Base-by-base conservation (phyloP, 35 echinoderm and acorn worm genomes). In the Nesometra sesokonis region DNA sequence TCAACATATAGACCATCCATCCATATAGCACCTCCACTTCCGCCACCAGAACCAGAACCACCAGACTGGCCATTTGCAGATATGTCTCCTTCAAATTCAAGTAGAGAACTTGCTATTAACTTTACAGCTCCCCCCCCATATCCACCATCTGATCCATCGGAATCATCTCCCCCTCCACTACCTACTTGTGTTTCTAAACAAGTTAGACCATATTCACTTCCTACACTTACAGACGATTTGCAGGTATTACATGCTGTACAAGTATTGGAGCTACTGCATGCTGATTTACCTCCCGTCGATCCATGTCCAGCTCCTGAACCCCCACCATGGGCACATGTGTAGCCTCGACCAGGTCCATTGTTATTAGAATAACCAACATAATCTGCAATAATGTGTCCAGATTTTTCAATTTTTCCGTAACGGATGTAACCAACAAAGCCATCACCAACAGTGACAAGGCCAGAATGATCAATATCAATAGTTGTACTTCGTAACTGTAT, bases 1-100 rank as follows among this genome's bases (percentile, higher is more conserved):
- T 97, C 94, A 78, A 97, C 30, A 37, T 80, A 90, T 32, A 46
- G 35, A 32, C 90, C 91, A 88, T 97, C 94, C 11, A 97, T 38
- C 94, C 94, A 97, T 33, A 93, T 46, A 21, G 94, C 78, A 0
- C 94, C 94, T 19, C 94, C 94, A 82, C 90, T 93, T 47, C 94
- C 94, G 38, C 94, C 94, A 37, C 94, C 94, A 23, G 80, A 29
- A 35, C 85, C 88, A 78, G 77, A 21, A 32, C 8, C 3, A 11
- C 90, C 87, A 35, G 29, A 17, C 3, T n/a, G 31, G 31, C 90
- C 94, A 85, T 90, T 57, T 17, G 78, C 79, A 29, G 34, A 35
- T 17, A 92, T 43, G 33, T 81, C 11, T 30, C 93, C 87, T 87
- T 96, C 93, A 38, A 96, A 78, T 23, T 82, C 82, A 30, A 88